Conservation (phyloP, 2,888 invertebrate genomes). For the Agonopterix alstromeriana region DNA sequence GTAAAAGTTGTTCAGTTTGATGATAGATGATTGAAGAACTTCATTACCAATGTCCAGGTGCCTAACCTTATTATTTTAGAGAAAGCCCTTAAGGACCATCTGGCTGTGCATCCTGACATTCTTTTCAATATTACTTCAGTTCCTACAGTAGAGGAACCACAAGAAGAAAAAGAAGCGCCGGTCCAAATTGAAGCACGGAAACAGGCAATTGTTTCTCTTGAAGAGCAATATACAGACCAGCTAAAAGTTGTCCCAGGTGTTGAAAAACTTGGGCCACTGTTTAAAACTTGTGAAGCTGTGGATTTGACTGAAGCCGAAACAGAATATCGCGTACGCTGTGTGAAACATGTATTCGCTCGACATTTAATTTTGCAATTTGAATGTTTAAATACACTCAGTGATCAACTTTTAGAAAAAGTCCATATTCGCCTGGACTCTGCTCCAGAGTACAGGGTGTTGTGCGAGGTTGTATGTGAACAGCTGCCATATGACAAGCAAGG, state of each 20-base stretch:
- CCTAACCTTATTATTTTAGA: constrained; percentile 92
- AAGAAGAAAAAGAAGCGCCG: too few relatives aligned
- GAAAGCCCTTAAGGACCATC: constrained; percentile 87
- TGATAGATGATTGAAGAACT: too few relatives aligned
- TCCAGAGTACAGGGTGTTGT: constrained; percentile 83
- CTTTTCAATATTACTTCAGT: too few relatives aligned
- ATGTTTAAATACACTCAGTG: constrained; percentile 95
- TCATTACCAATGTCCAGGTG: constrained; percentile 81
- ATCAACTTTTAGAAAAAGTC: constrained; percentile 95
- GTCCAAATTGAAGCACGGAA: background rate
- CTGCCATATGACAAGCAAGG: constrained; percentile 91
- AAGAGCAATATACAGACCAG: constrained; percentile 90
- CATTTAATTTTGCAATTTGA: constrained; percentile 96
- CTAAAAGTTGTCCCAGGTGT: constrained; percentile 86
- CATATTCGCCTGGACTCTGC: constrained; percentile 86
- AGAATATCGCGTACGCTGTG: constrained; percentile 92
- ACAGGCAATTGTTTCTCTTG: constrained; percentile 88
- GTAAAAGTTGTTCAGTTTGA: too few relatives aligned
- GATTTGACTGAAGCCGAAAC: constrained; percentile 98
- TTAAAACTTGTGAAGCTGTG: constrained; percentile 89
- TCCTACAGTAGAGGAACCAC: too few relatives aligned
- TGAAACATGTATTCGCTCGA: constrained; percentile 92
- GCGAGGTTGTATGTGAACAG: constrained; percentile 82
- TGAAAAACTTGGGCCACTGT: constrained; percentile 88
- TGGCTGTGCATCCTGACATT: constrained; percentile 73